These are phyloP conservation scores for Pocota personata DNA, from an alignment of 2,888 invertebrate genomes.

Conservation along the genomic window DNA sequence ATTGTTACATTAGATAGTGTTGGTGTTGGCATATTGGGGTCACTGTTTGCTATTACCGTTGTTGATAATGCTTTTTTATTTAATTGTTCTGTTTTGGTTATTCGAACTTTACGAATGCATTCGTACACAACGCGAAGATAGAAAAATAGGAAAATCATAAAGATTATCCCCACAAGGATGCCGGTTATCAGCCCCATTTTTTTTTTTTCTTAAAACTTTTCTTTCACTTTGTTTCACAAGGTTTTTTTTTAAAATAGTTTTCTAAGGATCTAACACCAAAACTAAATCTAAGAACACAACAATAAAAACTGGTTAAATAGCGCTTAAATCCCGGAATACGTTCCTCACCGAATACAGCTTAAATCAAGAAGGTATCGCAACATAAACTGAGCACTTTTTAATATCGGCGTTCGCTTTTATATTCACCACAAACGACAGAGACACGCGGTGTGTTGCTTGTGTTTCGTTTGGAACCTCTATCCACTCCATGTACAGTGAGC, in stretches of 20 bases:
- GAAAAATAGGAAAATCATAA: conserved; percentile 71
- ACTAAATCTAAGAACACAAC: conserved; percentile 2
- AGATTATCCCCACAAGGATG: conserved; percentile 66
- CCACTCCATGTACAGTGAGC: not conserved
- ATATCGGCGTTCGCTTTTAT: conserved; percentile 69
- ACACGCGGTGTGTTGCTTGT: not conserved
- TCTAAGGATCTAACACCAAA: not conserved
- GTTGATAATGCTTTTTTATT: conserved; percentile 54
- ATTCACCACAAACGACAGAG: conserved; percentile 48
- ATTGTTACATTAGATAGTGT: conserved; percentile 24
- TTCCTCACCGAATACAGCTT: conserved; percentile 25
- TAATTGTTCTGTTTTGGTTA: conserved; percentile 56
- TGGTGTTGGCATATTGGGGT: conserved; percentile 22
- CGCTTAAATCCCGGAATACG: conserved; percentile 20
- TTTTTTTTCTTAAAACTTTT: not conserved
- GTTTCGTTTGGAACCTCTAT: conserved; percentile 20
- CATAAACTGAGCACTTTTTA: conserved; percentile 68
- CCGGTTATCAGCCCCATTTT: conserved; percentile 72
- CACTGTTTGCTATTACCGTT: conserved; percentile 27
- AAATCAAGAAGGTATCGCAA: conserved; percentile 63
- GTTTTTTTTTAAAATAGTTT: not conserved
- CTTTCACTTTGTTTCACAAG: not conserved
- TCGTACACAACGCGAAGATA: conserved; percentile 76
- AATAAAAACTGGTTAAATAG: conserved; percentile 3
- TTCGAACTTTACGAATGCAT: conserved; percentile 75